Percentiles rank a stretch among this genome's conserved stretches.
These are phyloP conservation scores for Rhadinocentrus ornatus DNA, from an alignment of 2,797 vertebrate genomes.

Conservation along the genomic window DNA sequence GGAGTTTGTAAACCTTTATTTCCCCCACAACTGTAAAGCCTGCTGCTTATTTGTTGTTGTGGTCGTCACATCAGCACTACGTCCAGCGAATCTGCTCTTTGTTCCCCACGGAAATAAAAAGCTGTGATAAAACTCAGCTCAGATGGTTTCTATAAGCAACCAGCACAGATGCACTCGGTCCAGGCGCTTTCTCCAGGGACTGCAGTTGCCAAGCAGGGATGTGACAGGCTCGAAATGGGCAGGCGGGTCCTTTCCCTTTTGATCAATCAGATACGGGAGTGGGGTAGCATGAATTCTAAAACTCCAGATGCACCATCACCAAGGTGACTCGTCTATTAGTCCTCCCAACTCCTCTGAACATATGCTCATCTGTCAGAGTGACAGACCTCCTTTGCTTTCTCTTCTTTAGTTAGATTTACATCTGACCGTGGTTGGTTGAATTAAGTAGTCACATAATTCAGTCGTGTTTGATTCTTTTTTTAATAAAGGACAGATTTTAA, in stretches of 20 bases:
- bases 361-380: slow-evolving; percentile 61
- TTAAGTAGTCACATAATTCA: slow-evolving; percentile 46
- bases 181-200: slow-evolving; percentile 49
- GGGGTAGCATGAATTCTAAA: slow-evolving; percentile 67
- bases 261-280: slow-evolving; percentile 75
- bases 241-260: slow-evolving; percentile 69
- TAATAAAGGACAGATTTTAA: slow-evolving; percentile 36
- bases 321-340: slow-evolving; percentile 74
- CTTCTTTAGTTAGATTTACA: slow-evolving; percentile 43
- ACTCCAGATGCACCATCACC: slow-evolving; percentile 70
- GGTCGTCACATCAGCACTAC: slow-evolving; percentile 53
- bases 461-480: slow-evolving; percentile 34
- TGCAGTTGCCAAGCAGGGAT: slow-evolving; percentile 60
- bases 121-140: slow-evolving; percentile 59
- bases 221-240: slow-evolving; percentile 68
- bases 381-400: slow-evolving; percentile 42
- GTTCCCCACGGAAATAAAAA: slow-evolving; percentile 69
- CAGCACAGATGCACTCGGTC: slow-evolving; percentile 53
- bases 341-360: slow-evolving; percentile 42
- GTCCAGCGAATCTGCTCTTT: slow-evolving; percentile 43
- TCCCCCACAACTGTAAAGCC: slow-evolving; percentile 59
- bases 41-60: slow-evolving; percentile 53
- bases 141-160: slow-evolving; percentile 52
- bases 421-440: slow-evolving; percentile 41
- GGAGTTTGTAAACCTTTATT: slow-evolving; percentile 65